A percentile compares a stretch with the other conserved stretches of the same genome.
phyloP scores from a whole-genome alignment of 2,113 vertebrate species.

The Physeter macrocephalus region DNA sequence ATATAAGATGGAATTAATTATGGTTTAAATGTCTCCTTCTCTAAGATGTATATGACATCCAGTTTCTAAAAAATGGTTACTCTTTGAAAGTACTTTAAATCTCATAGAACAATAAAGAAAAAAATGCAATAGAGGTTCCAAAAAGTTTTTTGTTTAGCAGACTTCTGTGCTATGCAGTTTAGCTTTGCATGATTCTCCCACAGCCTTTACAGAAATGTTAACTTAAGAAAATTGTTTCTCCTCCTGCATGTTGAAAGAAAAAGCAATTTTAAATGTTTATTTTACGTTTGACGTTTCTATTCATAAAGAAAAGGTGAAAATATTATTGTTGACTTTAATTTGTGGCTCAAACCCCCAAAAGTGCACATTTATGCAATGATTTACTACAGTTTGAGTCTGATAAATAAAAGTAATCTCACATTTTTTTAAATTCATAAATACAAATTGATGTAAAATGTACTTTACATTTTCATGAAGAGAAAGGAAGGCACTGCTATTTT shows the following conservation, averaged over 20 bases:
- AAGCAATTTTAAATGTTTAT: conserved; percentile 65
- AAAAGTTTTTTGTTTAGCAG: conserved; percentile 56
- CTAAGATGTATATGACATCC: not conserved
- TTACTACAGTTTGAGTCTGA: conserved; percentile 22
- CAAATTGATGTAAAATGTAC: not conserved
- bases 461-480: not conserved
- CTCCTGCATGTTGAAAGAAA: conserved; percentile 15
- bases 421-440: conserved; percentile 41
- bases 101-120: conserved; percentile 28
- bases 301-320: conserved; percentile 51
- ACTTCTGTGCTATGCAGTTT: conserved; percentile 22
- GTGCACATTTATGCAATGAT: not conserved
- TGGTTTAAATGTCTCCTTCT: not conserved
- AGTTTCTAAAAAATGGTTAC: not conserved
- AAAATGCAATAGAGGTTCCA: conserved; percentile 22
- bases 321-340: conserved; percentile 60
- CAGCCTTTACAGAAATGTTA: conserved; percentile 47
- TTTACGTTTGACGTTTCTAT: conserved; percentile 65
- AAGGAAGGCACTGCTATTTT: not conserved
- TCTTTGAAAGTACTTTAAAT: conserved; percentile 37
- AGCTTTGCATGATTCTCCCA: conserved; percentile 71
- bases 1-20: not conserved
- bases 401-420: conserved; percentile 23
- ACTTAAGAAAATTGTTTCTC: conserved; percentile 66
- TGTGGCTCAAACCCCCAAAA: conserved; percentile 17